Evolutionary conservation across 1,140 invertebrate genomes (phyloP), one percentile per base, ranked within the genome.

Genomic region (Eupristina koningsbergeri): DNA sequence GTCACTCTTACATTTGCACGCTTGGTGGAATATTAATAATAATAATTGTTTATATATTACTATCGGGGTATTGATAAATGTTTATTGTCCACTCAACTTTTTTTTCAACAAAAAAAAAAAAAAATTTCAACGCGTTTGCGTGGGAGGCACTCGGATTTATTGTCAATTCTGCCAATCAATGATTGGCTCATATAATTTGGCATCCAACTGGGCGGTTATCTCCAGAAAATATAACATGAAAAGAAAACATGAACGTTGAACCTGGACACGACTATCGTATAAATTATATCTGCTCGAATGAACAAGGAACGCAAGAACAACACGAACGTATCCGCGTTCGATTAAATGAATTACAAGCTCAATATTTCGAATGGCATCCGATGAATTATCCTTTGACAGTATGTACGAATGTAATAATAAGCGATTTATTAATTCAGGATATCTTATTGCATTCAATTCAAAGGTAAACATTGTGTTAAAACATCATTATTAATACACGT

Each of bases 11-110:
- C 67, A 36, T 1, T 26, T 15, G 79, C 45, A 73, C 41, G 45
- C 63, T 58, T 61, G 19, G 11, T 29, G 71, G 73, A 64, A 41
- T 58, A 82, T 82, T 82, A 76, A 82, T 82, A 82, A 82, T 50
- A 53, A 73, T 82, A 82, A 76, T 76, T 58, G 73, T 34, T 53
- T 67, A 34, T 81, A 31, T 58, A 73, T 58, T 47, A 63, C 11
- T 39, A 53, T 36, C 58, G 73, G 67, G 71, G 50, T 73, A 76
- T 82, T 82, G 76, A 82, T 82, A 64, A 82, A 82, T 81, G 53
- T 39, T 53, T 41, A 9, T 69, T 50, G 63, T 53, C 67, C 36
- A 17, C 47, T 26, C 64, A 1, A 7, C 19, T 39, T 5, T 58
- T 1, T 50, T 26, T 13, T 64, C 58, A 22, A 69, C 53, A 39